Evolutionary conservation across 2,113 vertebrate species (phyloP).

Genomic region (Corynorhinus townsendii): DNA sequence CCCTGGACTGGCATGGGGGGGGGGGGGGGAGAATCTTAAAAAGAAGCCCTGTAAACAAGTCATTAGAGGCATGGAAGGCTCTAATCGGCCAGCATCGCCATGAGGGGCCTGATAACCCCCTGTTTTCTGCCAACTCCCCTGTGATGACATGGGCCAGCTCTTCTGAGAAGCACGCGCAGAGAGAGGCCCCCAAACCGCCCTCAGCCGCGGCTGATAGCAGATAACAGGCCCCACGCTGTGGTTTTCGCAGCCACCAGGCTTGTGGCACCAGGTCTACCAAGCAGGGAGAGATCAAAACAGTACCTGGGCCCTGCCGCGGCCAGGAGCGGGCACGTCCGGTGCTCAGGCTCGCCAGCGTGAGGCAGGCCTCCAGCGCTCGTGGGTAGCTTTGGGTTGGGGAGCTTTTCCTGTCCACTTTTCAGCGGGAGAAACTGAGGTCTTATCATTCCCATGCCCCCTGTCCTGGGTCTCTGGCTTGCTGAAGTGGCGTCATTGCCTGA

Average conservation of each 20-base stretch:
- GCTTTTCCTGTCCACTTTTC: background rate
- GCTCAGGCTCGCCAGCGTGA: accelerated
- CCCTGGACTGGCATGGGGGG: background rate
- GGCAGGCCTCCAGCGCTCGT: accelerated
- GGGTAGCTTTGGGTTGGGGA: accelerated
- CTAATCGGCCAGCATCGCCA: background rate
- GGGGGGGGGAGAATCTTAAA: background rate
- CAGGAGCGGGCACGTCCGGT: background rate
- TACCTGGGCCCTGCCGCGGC: background rate
- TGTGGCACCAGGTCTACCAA: background rate
- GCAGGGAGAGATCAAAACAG: background rate
- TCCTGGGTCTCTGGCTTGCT: background rate
- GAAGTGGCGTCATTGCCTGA: too few relatives aligned
- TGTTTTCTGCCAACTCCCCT: background rate
- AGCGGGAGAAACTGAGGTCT: background rate
- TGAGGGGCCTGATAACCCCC: background rate
- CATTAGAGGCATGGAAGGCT: background rate
- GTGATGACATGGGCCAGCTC: background rate
- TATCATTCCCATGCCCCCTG: accelerated
- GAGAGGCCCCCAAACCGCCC: background rate
- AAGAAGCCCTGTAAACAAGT: background rate
- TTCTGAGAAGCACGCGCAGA: constrained; percentile 20
- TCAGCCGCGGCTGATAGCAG: background rate
- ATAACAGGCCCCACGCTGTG: constrained; percentile 25
- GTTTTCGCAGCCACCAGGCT: constrained; percentile 34